Conservation (phyloP, 30 jellyfish, hydroid and myxozoan species). For the Chrysaora quinquecirrha region DNA sequence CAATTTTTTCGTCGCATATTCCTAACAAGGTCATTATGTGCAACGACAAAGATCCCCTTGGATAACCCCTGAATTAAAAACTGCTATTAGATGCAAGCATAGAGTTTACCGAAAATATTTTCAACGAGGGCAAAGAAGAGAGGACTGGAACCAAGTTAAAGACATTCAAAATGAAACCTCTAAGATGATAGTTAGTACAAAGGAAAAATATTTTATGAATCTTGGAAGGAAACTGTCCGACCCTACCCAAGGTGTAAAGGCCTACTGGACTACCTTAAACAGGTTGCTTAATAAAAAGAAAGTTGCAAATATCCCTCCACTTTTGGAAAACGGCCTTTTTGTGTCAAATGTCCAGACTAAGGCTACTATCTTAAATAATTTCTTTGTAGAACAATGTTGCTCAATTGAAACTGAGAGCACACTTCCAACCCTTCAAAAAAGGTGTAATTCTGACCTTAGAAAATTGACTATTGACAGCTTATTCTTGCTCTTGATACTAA, state of each 20-base stretch:
- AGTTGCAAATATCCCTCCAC: conserved; percentile 11
- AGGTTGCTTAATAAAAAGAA: conserved; percentile 28
- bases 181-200: too few relatives aligned
- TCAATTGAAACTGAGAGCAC: conserved; percentile 23
- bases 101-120: too few relatives aligned
- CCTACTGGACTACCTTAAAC: conserved; percentile 18
- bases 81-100: too few relatives aligned
- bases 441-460: neutral
- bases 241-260: conserved; percentile 10
- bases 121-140: too few relatives aligned
- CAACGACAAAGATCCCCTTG: too few relatives aligned
- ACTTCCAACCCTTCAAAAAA: conserved; percentile 4
- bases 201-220: conserved; percentile 48
- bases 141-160: too few relatives aligned
- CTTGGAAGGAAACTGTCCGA: conserved; percentile 41
- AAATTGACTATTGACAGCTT: neutral
- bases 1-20: too few relatives aligned
- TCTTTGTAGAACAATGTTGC: conserved; percentile 25
- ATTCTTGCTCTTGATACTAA: neutral
- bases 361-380: conserved; percentile 17
- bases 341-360: conserved; percentile 20
- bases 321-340: too few relatives aligned
- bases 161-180: too few relatives aligned
- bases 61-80: too few relatives aligned
- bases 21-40: too few relatives aligned